Evolutionary conservation across 2,888 invertebrate species (phyloP), one percentile per base, ranked within the genome.

Genomic region (Caenorhabditis doughertyi): DNA sequence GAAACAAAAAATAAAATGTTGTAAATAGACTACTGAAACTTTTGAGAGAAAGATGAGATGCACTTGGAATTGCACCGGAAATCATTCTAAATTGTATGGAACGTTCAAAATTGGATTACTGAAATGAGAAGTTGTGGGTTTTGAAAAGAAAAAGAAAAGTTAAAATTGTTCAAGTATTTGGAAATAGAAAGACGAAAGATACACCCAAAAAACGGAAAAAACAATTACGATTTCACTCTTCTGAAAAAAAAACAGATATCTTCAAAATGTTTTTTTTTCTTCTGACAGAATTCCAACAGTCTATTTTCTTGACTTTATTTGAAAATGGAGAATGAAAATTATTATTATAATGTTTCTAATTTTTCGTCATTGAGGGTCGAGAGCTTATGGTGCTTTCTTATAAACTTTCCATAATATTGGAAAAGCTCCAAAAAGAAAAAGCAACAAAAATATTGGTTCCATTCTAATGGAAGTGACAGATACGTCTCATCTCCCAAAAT

Each of bases 361-460:
- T 47, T 18, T 44, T 47, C 29, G 49, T 49, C 49, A 49, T 64
- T 47, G 42, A 39, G 58, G 58, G 39, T 49, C 18, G n/a, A 44
- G 23, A 29, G 76, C 68, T 60, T 47, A 58, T 49, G n/a, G 29
- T 49, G 56, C 16, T 3, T 21, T 16, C 29, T 2, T 74, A 74
- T 74, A 65, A 74, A 74, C 74, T 74, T 74, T 74, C n/a, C 65
- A n/a, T 49, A 74, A 65, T 65, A 65, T 65, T 56, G 42, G 56
- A 53, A 9, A 25, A 27, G 60, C 51, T 18, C 23, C 35, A 4
- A 58, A 70, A 58, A 44, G 39, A 23, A 49, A 21, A n/a, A 51
- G 29, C 49, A 64, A 49, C 39, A 62, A n/a, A 51, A 23, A 35
- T 60, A 21, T 56, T 42, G 39, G 16, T 39, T n/a, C n/a, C n/a